Conservation (phyloP, 2,797 vertebrate species). For the Arnoldichthys spilopterus region DNA sequence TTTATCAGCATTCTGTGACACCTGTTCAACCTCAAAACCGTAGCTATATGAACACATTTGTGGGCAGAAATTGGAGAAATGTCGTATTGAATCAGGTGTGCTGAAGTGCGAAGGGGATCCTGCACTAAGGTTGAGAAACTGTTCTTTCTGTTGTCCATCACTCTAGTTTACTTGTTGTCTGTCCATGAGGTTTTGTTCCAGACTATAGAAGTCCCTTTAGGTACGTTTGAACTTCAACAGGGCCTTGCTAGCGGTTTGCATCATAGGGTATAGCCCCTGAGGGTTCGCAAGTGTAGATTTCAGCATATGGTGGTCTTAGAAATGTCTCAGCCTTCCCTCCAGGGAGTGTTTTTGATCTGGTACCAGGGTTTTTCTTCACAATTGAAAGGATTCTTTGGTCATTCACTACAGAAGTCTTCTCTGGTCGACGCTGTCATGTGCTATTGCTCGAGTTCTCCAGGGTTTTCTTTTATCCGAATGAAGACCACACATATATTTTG, state of each 20-base stretch:
- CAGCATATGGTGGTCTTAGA: conserved; percentile 40
- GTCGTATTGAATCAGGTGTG: too few species aligned
- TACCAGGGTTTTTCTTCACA: conserved; percentile 44
- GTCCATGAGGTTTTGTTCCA: conserved; percentile 23
- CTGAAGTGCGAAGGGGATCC: too few species aligned
- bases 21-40: too few species aligned
- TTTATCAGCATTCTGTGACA: too few species aligned
- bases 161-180: conserved; percentile 4
- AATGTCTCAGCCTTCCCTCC: conserved; percentile 39
- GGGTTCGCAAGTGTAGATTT: conserved; percentile 27
- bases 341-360: conserved; percentile 35
- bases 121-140: neutral
- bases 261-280: conserved; percentile 35
- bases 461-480: neutral
- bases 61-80: too few species aligned
- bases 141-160: conserved; percentile 15
- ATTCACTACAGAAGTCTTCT: neutral
- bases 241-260: conserved; percentile 39
- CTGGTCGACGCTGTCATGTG: neutral
- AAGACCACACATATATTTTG: neutral
- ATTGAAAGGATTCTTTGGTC: conserved; percentile 36
- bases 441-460: neutral
- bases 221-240: conserved; percentile 26
- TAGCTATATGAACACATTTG: too few species aligned
- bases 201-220: conserved; percentile 21